phyloP scores from a whole-genome alignment of 2,113 vertebrate species.

The Larimichthys polyactis region DNA sequence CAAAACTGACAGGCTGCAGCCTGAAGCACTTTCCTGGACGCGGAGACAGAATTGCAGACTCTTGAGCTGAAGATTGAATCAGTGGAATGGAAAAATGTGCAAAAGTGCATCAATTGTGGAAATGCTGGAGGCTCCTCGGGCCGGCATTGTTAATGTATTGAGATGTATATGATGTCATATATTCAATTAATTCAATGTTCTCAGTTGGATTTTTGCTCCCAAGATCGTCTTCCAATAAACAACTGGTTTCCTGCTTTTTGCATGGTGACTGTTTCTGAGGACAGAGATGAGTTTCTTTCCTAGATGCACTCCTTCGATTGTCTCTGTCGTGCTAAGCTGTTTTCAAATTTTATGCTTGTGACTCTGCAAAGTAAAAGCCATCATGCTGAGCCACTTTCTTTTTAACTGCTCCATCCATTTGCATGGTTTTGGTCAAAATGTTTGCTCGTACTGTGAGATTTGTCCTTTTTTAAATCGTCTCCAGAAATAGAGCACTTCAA shows the following conservation, averaged over 20 bases:
- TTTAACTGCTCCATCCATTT: constrained; percentile 30
- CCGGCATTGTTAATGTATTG: constrained; percentile 41
- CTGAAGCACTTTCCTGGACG: constrained; percentile 51
- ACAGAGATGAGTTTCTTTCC: not conserved
- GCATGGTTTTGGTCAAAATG: constrained; percentile 20
- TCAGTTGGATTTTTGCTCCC: constrained; percentile 66
- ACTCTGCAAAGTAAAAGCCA: not conserved
- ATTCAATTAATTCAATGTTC: constrained; percentile 61
- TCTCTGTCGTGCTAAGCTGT: too few species aligned
- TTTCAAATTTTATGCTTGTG: too few species aligned
- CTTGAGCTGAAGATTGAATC: not conserved
- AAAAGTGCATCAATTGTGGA: constrained; percentile 14
- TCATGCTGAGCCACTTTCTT: not conserved
- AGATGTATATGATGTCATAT: constrained; percentile 74
- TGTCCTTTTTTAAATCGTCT: constrained; percentile 12
- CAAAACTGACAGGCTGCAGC: constrained; percentile 39
- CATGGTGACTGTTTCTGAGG: not conserved
- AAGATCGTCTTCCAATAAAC: constrained; percentile 84
- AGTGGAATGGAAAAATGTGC: constrained; percentile 1
- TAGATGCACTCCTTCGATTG: not conserved
- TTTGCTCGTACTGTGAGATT: constrained; percentile 31
- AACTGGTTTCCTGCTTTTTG: constrained; percentile 59
- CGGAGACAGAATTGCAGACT: constrained; percentile 5
- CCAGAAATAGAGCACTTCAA: constrained; percentile 35
- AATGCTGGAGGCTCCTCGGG: constrained; percentile 25